Evolutionary conservation across 2,797 vertebrate genomes (phyloP).

Genomic region (Danio aesculapii): DNA sequence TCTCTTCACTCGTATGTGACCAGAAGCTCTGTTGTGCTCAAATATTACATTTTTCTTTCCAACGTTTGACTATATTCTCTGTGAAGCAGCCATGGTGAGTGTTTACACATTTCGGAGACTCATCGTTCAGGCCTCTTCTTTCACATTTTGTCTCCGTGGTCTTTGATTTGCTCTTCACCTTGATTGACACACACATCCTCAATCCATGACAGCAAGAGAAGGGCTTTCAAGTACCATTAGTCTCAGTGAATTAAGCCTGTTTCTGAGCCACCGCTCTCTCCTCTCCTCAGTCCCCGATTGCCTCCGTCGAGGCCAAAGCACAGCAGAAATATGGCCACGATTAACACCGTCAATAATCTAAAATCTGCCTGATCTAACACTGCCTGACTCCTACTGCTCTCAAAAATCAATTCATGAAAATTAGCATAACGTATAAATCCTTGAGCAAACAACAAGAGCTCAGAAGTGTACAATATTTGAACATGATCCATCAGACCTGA

Average conservation of each 20-base stretch:
- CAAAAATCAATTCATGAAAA: too few relatives aligned
- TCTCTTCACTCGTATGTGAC: neutral
- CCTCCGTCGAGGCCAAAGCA: conserved; percentile 19
- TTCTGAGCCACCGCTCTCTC: conserved; percentile 6
- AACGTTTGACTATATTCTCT: conserved; percentile 7
- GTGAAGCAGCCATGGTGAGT: neutral
- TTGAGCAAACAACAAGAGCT: too few relatives aligned
- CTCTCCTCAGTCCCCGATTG: conserved; percentile 11
- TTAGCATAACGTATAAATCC: too few relatives aligned
- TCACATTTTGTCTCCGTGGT: conserved; percentile 22
- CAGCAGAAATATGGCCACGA: conserved; percentile 40
- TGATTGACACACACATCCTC: conserved; percentile 53
- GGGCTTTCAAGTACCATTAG: conserved; percentile 54
- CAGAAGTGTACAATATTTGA: too few relatives aligned
- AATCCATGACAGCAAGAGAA: conserved; percentile 49
- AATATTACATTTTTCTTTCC: neutral
- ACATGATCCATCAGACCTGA: too few relatives aligned
- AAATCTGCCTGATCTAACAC: conserved; percentile 35
- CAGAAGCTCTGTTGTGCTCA: neutral
- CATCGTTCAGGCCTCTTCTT: neutral
- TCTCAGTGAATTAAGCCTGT: conserved; percentile 50
- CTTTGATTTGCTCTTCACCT: conserved; percentile 23
- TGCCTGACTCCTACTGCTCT: too few relatives aligned
- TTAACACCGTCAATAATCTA: conserved; percentile 3
- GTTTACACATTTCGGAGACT: neutral